Base-by-base conservation (phyloP, 2,113 vertebrate genomes). In the Bubo scandiacus region DNA sequence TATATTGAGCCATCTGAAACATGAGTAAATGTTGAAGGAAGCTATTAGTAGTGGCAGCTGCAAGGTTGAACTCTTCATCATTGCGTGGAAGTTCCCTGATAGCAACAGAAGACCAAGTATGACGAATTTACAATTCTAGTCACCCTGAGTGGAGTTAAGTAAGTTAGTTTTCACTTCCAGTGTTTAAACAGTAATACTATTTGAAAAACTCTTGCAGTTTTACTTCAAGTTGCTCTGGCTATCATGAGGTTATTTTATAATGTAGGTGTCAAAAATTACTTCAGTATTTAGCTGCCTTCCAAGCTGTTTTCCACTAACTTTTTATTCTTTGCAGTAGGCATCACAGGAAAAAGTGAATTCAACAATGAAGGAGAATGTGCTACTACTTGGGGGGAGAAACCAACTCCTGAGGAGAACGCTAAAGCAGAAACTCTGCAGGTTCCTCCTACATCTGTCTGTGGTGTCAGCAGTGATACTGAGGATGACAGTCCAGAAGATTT, bases 371-470 rank as follows among this genome's bases (percentile, higher is more conserved):
- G 96, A 20, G 99, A 99, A 83, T 98, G 98, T 95, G 94, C 98
- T 72, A 70, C 99, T 82, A 94, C 99, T 88, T 98, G 97, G 98
- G 99, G 99, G 96, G 98, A 99, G 95, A 98, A 98, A 78, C 97
- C 98, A n/a, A 98, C 98, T 22, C 89, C 98, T 40, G 97, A 99
- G 92, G 98, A 99, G 93, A 98, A 99, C 57, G 96, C 98, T 92
- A 98, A 98, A 96, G 98, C 98, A 90, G 98, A 98, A 91, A 97
- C 92, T 40, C 97, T 98, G 25, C 98, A 98, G 93, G 98, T 99
- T 75, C 98, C 99, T 34, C 97, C 98, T 57, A 97, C 98, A 1
- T 99, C 99, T 97, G 98, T 99, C 91, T 99, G 98, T 88, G 98
- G 98, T 38, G 90, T 98, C 78, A 97, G 97, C 94, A 98, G 98